A percentile compares a stretch with the other conserved stretches of the same genome.
phyloP scores from a whole-genome alignment of 2,113 vertebrate species.

The Tetrao urogallus region DNA sequence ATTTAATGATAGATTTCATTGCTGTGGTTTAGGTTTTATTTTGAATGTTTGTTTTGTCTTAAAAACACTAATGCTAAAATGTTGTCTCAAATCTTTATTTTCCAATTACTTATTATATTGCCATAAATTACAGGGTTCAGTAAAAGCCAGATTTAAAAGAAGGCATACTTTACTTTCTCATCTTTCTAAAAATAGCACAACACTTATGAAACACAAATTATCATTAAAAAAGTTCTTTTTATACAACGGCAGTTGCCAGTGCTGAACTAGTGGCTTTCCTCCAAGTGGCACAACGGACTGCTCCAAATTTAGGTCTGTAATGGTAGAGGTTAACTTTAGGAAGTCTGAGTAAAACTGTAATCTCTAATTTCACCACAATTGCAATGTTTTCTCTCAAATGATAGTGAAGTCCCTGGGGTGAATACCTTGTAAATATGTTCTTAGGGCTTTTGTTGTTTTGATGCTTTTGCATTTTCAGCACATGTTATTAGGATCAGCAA shows the following conservation, averaged over 20 bases:
- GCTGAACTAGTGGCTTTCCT: conserved; percentile 61
- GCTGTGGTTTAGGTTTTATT: conserved; percentile 83
- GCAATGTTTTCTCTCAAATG: conserved; percentile 75
- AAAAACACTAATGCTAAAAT: conserved; percentile 87
- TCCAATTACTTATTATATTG: conserved; percentile 87
- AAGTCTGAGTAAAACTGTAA: conserved; percentile 77
- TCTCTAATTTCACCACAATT: conserved; percentile 81
- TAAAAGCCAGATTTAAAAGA: conserved; percentile 84
- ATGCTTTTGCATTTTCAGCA: conserved; percentile 55
- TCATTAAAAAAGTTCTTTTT: conserved; percentile 64
- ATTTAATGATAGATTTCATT: conserved; percentile 86
- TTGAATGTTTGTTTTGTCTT: conserved; percentile 87
- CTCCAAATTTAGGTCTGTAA: conserved; percentile 80
- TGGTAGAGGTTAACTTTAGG: conserved; percentile 79
- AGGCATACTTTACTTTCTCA: conserved; percentile 79
- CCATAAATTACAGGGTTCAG: conserved; percentile 84
- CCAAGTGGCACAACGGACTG: conserved; percentile 71
- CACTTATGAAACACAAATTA: conserved; percentile 75
- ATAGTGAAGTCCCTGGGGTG: conserved; percentile 70
- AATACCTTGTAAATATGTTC: conserved; percentile 77
- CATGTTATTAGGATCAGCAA: conserved; percentile 17
- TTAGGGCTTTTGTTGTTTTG: conserved; percentile 70
- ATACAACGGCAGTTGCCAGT: conserved; percentile 46
- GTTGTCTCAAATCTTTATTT: conserved; percentile 88
- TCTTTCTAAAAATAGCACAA: conserved; percentile 81